Evolutionary conservation across 1,140 invertebrate species (phyloP), one percentile per base, ranked within the genome.

Genomic region (Ptiloglossa arizonensis): DNA sequence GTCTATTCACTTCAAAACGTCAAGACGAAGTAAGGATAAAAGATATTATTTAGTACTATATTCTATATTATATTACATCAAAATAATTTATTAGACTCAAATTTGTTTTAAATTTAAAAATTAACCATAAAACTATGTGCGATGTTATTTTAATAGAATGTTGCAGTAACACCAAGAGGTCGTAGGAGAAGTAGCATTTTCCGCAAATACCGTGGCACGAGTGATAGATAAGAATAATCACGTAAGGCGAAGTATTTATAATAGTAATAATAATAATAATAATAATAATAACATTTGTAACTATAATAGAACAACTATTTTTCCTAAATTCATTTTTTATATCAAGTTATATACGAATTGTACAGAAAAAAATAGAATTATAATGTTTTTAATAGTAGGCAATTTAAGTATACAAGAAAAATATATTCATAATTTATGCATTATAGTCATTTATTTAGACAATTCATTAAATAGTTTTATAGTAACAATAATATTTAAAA

Each of bases 121-220:
- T 76, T 52, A 66, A 67, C 29, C 13, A 19, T 56, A 24, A 57
- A 54, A 52, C 52, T 72, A 71, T 44, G 56, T 52, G 32, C 60
- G 29, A 78, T 66, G 60, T n/a, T 35, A 62, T 32, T 87, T 82
- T 87, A 73, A 59, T 60, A 91, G 90, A 91, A 90, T 73, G 5
- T 27, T 74, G 41, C 67, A 50, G 74, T 80, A 27, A 89, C 90
- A 22, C 90, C 90, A 44, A 86, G 80, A 76, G 76, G 75, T 78
- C 89, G 89, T 32, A 80, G 87, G 60, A 79, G 88, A 38, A 90
- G 87, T 62, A 88, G 71, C 60, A 87, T 91, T 72, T 91, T 90
- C 29, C 85, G 89, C 1, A 91, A 88, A 75, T 15, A 76, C 48
- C 70, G 71, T 46, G 11, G 29, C 52, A 63, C n/a, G 29, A 73